Percentiles rank a stretch among this genome's conserved stretches.
phyloP scores from a whole-genome alignment of 2,888 invertebrate genomes.

The Habrosyne pyritoides region DNA sequence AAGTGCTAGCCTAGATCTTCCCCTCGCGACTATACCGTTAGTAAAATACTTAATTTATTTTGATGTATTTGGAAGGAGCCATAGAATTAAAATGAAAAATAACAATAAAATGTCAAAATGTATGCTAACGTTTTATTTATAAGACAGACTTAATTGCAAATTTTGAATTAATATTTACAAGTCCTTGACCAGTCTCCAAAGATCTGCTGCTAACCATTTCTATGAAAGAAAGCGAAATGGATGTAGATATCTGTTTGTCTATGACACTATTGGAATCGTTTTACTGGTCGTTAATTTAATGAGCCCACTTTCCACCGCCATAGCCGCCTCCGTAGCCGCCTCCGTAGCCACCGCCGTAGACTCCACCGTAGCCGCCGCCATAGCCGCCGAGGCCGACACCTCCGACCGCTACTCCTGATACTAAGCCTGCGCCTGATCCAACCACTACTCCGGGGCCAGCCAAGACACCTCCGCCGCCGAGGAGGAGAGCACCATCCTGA shows the following conservation, averaged over 20 bases:
- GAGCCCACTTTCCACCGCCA: slow-evolving; percentile 31
- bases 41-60: too few species aligned
- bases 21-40: too few species aligned
- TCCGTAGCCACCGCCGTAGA: slow-evolving; percentile 27
- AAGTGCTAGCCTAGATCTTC: too few species aligned
- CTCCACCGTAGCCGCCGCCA: slow-evolving; percentile 26
- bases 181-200: slow-evolving; percentile 57
- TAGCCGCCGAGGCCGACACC: slow-evolving; percentile 35
- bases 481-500: slow-evolving; percentile 59
- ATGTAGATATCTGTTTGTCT: slow-evolving; percentile 63
- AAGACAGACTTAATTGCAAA: slow-evolving; percentile 48
- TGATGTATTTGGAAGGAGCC: too few species aligned
- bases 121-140: slow-evolving; percentile 50
- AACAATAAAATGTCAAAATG: slow-evolving; percentile 20
- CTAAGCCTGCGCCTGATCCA: slow-evolving; percentile 21
- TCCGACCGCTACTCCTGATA: slow-evolving; percentile 38
- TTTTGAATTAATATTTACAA: slow-evolving; percentile 49
- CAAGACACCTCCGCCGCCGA: slow-evolving; percentile 49
- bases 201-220: slow-evolving; percentile 76
- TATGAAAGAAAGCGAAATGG: slow-evolving; percentile 62
- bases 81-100: slow-evolving; percentile 6
- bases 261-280: slow-evolving; percentile 38
- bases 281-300: slow-evolving; percentile 23
- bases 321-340: slow-evolving; percentile 31
- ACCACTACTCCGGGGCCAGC: slow-evolving; percentile 26